Evolutionary conservation across 2,113 vertebrate species (phyloP).

Genomic region (Megaceryle maxima): DNA sequence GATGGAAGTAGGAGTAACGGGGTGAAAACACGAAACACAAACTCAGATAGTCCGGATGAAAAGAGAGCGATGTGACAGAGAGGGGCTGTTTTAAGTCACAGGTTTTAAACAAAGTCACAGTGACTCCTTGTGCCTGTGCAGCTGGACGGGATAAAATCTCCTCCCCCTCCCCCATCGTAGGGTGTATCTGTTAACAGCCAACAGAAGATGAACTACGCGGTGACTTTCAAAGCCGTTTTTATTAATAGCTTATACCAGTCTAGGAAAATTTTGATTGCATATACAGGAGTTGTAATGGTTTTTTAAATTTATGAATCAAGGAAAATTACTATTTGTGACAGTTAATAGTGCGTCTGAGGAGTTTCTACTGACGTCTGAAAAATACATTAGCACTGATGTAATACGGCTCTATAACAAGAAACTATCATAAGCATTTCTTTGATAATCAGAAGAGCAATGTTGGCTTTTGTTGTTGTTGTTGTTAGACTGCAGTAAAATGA

Average conservation of each 20-base stretch:
- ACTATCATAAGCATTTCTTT: not conserved
- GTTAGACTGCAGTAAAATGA: not conserved
- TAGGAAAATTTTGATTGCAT: not conserved
- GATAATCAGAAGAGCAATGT: not conserved
- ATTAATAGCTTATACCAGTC: not conserved
- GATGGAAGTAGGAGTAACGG: not conserved
- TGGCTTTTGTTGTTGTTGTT: not conserved
- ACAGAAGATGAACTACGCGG: fast-evolving
- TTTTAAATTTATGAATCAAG: not conserved
- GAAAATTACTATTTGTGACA: not conserved
- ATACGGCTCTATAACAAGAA: not conserved
- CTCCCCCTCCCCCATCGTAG: fast-evolving
- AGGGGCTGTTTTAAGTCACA: not conserved
- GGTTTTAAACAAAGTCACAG: not conserved
- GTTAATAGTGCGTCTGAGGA: not conserved
- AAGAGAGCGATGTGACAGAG: fast-evolving
- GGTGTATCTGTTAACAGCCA: fast-evolving
- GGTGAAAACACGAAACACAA: not conserved
- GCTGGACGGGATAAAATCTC: not conserved
- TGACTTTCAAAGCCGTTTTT: not conserved
- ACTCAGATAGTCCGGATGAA: not conserved
- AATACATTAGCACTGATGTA: not conserved
- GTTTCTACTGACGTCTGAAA: not conserved
- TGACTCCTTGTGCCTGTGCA: not conserved
- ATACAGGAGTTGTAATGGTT: not conserved